Evolutionary conservation across 2,113 vertebrate species (phyloP), one percentile per base, ranked within the genome.

Genomic region (Pterocles burchelli): DNA sequence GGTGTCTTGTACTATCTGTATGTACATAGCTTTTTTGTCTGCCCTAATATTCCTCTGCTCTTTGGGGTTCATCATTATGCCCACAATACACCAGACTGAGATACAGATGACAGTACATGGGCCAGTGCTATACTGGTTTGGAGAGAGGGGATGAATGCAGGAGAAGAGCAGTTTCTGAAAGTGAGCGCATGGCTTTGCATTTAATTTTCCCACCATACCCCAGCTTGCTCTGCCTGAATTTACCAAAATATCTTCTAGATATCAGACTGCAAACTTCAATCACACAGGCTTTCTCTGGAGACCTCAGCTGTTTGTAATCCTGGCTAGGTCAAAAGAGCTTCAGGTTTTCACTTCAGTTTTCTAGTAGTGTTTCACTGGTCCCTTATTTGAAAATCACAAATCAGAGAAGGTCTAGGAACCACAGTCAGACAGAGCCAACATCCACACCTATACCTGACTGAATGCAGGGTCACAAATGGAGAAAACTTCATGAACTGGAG

Each of bases 161-260:
- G 46, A 34, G 62, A 55, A 84, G 84, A 80, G 15, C 33, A 20
- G 6, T 57, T 17, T 55, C 43, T 45, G 51, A 34, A 55, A 34
- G 20, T 34, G 18, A 54, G 24, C 1, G 2, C 0, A 2, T 6
- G 57, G 43, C 51, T 82, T 48, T 72, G 65, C 1, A 0, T 38
- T 76, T 73, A 20, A 33, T 71, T 92, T 89, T 33, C 34, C 31
- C 20, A 72, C 58, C 11, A 2, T 24, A 20, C 6, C 38, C 11
- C 45, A 54, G n/a, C n/a, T 52, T 59, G 22, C 11, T 65, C 36
- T 49, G 17, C 49, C 41, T 61, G 41, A 57, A 46, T 57, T 82
- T 62, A 67, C 18, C 13, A 11, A 72, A 54, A 11, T 76, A 58
- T n/a, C 28, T 67, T 65, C 52, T 61, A 55, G 36, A 25, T 25